Evolutionary conservation across 2,797 vertebrate genomes (phyloP).

Genomic region (Garrulus glandarius): DNA sequence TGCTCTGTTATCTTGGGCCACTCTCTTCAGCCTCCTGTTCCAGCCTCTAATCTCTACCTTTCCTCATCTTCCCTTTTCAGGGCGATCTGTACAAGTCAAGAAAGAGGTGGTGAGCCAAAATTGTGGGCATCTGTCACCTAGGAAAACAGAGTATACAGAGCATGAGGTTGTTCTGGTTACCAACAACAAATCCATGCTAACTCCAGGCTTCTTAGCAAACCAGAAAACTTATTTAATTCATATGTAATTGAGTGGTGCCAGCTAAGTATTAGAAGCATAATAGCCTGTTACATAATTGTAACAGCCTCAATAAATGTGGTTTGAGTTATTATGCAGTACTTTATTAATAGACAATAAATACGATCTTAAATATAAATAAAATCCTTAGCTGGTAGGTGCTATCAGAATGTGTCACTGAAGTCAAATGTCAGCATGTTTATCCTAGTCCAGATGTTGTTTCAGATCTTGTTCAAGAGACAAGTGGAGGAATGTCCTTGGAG

Average conservation of each 20-base stretch:
- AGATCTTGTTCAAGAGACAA: conserved; percentile 17
- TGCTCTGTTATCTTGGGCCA: neutral
- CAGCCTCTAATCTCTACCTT: neutral
- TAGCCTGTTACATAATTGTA: conserved; percentile 42
- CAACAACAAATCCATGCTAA: neutral
- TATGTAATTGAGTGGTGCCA: conserved; percentile 26
- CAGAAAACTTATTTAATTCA: conserved; percentile 14
- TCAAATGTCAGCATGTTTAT: conserved; percentile 3
- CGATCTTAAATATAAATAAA: conserved; percentile 39
- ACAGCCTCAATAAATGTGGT: conserved; percentile 38
- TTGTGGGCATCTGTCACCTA: neutral
- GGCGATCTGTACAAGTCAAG: neutral
- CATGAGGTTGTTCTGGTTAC: neutral
- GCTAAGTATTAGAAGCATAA: conserved; percentile 54
- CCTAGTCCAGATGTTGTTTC: conserved; percentile 22
- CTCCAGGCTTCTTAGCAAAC: neutral
- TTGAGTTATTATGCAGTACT: conserved; percentile 38
- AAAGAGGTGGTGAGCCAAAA: neutral
- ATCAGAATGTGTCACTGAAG: conserved; percentile 19
- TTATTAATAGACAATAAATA: conserved; percentile 47
- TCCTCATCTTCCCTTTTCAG: neutral
- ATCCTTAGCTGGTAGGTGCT: conserved; percentile 33
- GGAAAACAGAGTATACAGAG: neutral
- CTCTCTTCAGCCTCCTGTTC: neutral
- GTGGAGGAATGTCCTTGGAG: conserved; percentile 36